These are phyloP conservation scores for Irena cyanogastra DNA, from an alignment of 2,113 vertebrate genomes.

Conservation along the genomic window DNA sequence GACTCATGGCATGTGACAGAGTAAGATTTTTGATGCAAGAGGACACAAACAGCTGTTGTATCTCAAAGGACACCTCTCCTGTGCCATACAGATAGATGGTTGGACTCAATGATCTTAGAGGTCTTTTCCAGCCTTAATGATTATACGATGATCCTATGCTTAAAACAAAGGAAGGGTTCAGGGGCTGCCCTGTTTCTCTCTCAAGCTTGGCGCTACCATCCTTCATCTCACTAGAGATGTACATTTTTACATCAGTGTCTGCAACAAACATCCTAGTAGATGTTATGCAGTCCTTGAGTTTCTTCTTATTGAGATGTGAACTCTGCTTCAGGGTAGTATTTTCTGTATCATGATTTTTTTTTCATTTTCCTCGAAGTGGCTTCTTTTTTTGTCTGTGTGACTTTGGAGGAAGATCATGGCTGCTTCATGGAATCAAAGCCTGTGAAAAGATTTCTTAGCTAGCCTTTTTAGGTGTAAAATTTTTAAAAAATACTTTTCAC, in stretches of 20 bases:
- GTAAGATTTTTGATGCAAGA: background rate
- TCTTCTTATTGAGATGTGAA: background rate
- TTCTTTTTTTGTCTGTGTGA: background rate
- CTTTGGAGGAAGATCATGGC: background rate
- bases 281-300: background rate
- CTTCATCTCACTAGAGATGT: accelerated
- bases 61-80: background rate
- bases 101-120: background rate
- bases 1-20: background rate
- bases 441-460: background rate
- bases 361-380: background rate
- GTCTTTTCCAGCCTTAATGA: background rate
- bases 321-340: background rate
- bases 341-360: background rate
- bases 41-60: too few relatives aligned
- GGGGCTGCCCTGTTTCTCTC: background rate
- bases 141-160: background rate
- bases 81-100: background rate
- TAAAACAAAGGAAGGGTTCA: background rate
- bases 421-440: background rate
- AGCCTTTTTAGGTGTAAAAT: background rate
- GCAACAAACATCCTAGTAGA: background rate
- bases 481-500: slow-evolving; percentile 22
- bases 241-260: background rate
- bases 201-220: background rate